Conservation (phyloP, 2,888 invertebrate genomes). For the Cynaeus angustus region DNA sequence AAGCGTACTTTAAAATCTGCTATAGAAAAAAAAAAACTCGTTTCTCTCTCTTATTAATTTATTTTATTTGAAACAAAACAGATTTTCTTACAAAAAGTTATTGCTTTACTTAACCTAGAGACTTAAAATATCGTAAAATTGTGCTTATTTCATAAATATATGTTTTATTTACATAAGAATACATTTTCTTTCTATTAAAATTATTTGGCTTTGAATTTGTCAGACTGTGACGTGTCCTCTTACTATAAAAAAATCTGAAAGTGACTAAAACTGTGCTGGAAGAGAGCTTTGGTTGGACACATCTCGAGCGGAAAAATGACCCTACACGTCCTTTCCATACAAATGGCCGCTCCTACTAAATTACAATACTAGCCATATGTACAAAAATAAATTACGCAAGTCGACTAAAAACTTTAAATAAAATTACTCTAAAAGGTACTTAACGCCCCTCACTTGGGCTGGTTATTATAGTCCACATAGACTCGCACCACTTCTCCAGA, state of each 20-base stretch:
- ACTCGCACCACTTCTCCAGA: constrained; percentile 92
- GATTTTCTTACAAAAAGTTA: constrained; percentile 3
- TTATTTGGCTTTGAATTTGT: constrained; percentile 26
- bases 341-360: constrained; percentile 27
- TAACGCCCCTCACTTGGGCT: constrained; percentile 73
- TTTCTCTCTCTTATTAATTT: not conserved
- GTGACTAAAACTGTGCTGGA: constrained; percentile 28
- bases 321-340: constrained; percentile 25
- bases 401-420: constrained; percentile 14
- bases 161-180: constrained; percentile 22
- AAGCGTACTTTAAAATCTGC: too few species aligned
- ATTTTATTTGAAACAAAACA: constrained; percentile 11
- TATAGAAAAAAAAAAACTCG: not conserved
- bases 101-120: constrained; percentile 1
- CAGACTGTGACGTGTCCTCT: constrained; percentile 13
- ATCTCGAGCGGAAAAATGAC: constrained; percentile 30
- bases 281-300: constrained; percentile 18
- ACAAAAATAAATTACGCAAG: constrained; percentile 45
- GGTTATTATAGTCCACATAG: constrained; percentile 87
- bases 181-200: constrained; percentile 17
- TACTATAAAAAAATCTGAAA: constrained; percentile 7
- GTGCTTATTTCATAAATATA: constrained; percentile 20
- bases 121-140: constrained; percentile 1
- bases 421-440: constrained; percentile 9
- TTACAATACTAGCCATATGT: constrained; percentile 42